phyloP scores from a whole-genome alignment of 2,888 invertebrate species.

The Caenorhabditis sp. region DNA sequence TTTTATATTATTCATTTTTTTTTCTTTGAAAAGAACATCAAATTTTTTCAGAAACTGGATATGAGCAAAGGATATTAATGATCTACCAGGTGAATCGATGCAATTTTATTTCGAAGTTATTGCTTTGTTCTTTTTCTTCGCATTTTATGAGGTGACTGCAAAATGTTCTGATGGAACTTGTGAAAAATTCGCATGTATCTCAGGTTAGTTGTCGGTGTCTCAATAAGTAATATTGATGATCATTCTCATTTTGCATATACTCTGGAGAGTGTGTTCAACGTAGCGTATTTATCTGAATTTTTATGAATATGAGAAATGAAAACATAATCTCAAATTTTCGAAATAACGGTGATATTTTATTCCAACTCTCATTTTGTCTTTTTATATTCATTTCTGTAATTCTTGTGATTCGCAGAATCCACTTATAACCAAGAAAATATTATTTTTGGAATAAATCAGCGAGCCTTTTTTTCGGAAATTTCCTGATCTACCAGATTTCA shows the following conservation, averaged over 20 bases:
- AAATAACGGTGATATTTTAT: not conserved
- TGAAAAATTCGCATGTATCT: slow-evolving; percentile 33
- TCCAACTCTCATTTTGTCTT: too few species aligned
- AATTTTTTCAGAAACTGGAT: not conserved
- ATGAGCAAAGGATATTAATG: slow-evolving; percentile 3
- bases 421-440: too few species aligned
- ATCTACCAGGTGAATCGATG: slow-evolving; percentile 4
- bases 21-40: not conserved
- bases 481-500: too few species aligned
- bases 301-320: too few species aligned
- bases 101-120: not conserved
- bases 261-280: not conserved
- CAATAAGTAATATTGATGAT: not conserved
- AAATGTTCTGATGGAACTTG: slow-evolving; percentile 23
- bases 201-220: slow-evolving; percentile 13
- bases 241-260: not conserved
- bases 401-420: too few species aligned
- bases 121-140: not conserved
- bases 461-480: too few species aligned
- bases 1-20: not conserved
- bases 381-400: too few species aligned
- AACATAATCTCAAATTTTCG: not conserved
- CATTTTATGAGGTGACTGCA: not conserved
- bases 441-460: too few species aligned
- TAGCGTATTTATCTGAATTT: too few species aligned